Conservation (phyloP, 2,888 invertebrate species). For the Eupeodes latifasciatus region DNA sequence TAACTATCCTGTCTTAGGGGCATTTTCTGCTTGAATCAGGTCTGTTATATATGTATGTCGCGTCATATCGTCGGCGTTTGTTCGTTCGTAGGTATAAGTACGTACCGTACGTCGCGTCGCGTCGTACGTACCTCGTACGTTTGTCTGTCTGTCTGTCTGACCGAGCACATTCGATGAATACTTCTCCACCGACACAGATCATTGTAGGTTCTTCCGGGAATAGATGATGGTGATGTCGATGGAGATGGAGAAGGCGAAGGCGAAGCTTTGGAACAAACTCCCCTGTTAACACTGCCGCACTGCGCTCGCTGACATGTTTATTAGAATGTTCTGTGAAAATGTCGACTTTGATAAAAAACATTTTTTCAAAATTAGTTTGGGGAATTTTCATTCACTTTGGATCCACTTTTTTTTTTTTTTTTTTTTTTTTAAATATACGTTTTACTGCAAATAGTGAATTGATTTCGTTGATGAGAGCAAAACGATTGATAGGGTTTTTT, state of each 20-base stretch:
- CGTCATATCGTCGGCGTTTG: no score
- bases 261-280: neutral
- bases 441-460: slow-evolving; percentile 20
- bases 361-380: slow-evolving; percentile 56
- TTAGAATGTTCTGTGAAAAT: slow-evolving; percentile 63
- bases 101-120: neutral
- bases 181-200: slow-evolving; percentile 12
- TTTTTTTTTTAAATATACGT: slow-evolving; percentile 15
- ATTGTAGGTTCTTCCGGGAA: slow-evolving; percentile 41
- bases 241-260: neutral
- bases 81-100: neutral
- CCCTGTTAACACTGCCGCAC: neutral
- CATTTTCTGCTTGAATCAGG: slow-evolving; percentile 59
- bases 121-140: slow-evolving; percentile 21
- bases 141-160: slow-evolving; percentile 50
- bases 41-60: neutral
- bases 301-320: slow-evolving; percentile 50
- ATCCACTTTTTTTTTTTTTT: slow-evolving; percentile 11
- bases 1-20: slow-evolving; percentile 72
- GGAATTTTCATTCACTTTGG: slow-evolving; percentile 32
- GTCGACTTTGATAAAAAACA: slow-evolving; percentile 61
- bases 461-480: slow-evolving; percentile 44
- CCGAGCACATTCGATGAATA: slow-evolving; percentile 24
- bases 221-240: neutral
- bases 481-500: slow-evolving; percentile 37